Conservation (phyloP, 37 sponge, comb jelly and placozoan genomes). For the Amphimedon queenslandica region DNA sequence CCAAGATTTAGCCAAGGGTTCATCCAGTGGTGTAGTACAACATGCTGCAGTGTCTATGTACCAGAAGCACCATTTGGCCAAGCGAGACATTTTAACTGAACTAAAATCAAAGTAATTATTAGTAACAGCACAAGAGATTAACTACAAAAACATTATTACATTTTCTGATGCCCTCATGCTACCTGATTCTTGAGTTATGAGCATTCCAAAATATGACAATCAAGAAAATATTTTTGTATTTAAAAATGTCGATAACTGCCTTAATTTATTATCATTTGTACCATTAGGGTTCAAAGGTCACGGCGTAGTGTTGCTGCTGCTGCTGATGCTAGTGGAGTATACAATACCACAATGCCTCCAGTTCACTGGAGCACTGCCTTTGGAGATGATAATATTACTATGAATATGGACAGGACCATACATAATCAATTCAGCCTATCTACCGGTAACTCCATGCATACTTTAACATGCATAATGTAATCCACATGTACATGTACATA, state of each 20-base stretch:
- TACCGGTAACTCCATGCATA: constrained; percentile 38
- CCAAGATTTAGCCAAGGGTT: background rate
- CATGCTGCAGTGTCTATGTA: background rate
- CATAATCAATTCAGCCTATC: constrained; percentile 41
- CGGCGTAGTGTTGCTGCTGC: background rate
- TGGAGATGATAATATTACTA: constrained; percentile 68
- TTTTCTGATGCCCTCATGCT: too few relatives aligned
- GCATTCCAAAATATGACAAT: too few relatives aligned
- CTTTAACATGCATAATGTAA: too few relatives aligned
- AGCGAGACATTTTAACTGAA: background rate
- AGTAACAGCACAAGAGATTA: background rate
- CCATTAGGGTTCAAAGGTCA: constrained; percentile 8
- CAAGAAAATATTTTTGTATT: too few relatives aligned
- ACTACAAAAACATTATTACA: too few relatives aligned
- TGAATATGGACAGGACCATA: constrained; percentile 31
- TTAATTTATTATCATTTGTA: background rate
- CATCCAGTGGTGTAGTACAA: background rate
- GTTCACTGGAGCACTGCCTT: constrained; percentile 58
- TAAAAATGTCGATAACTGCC: background rate
- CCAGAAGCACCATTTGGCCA: background rate
- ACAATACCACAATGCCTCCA: constrained; percentile 55
- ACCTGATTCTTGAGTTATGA: too few relatives aligned
- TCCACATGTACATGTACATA: background rate
- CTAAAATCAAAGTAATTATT: background rate
- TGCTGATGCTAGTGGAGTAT: background rate